phyloP scores from a whole-genome alignment of 2,888 invertebrate species.

The Adelognathus sp. region DNA sequence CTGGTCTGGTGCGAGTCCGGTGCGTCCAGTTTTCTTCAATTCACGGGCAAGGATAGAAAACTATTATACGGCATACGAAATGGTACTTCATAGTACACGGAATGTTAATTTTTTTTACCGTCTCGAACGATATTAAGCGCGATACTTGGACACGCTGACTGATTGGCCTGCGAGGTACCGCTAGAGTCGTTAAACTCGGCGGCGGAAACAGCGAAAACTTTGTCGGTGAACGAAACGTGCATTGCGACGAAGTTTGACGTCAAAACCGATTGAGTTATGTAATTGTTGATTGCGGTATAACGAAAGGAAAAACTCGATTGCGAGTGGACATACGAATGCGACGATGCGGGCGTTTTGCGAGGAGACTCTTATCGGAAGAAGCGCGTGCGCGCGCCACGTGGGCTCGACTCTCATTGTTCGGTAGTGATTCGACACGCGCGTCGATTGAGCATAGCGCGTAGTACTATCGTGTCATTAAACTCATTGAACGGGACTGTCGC shows the following conservation, averaged over 20 bases:
- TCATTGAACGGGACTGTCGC: constrained; percentile 11
- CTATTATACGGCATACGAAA: neutral
- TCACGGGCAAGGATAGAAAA: neutral
- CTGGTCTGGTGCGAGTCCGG: neutral
- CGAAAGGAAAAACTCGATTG: neutral
- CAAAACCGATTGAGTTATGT: neutral
- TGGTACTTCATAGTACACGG: neutral
- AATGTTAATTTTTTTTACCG: neutral
- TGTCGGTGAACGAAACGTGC: neutral
- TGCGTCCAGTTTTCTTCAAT: neutral
- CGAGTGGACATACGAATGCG: neutral
- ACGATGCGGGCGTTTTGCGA: neutral
- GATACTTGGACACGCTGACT: neutral
- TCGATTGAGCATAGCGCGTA: neutral
- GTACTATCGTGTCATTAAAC: constrained; percentile 30
- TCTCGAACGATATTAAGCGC: neutral
- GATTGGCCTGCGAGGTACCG: neutral
- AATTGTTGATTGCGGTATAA: neutral
- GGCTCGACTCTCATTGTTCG: constrained; percentile 15
- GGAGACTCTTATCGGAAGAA: neutral
- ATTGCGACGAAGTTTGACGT: neutral
- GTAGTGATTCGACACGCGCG: neutral
- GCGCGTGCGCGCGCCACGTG: neutral
- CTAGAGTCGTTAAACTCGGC: neutral
- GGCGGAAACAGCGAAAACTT: neutral